Evolutionary conservation across 64 coral and sea anemone genomes (phyloP).

Genomic region (Montipora capricornis): DNA sequence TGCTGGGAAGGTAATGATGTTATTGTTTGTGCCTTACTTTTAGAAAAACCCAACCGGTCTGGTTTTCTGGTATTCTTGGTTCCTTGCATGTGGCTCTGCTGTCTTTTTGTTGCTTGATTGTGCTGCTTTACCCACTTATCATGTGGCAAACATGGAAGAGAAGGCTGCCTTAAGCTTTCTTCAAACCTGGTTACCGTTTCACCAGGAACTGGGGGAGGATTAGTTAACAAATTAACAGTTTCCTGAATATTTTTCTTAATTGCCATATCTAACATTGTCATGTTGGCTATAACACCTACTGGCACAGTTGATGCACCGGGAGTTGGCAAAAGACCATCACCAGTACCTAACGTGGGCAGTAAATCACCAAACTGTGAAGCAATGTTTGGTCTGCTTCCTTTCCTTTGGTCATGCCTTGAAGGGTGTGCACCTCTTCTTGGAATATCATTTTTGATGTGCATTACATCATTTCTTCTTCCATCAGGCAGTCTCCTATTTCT

Average conservation of each 20-base stretch:
- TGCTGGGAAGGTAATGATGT: background rate
- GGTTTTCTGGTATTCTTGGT: background rate
- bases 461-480: background rate
- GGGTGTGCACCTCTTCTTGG: conserved; percentile 12
- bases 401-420: background rate
- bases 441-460: background rate
- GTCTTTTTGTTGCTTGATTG: background rate
- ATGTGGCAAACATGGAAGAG: background rate
- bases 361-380: background rate
- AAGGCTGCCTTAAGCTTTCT: background rate
- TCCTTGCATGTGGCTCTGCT: background rate
- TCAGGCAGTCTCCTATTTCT: background rate
- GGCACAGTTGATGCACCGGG: background rate
- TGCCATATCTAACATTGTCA: background rate
- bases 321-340: background rate
- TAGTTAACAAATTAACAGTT: conserved; percentile 1
- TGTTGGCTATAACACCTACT: background rate
- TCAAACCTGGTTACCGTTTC: background rate
- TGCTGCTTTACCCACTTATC: background rate
- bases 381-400: conserved; percentile 8
- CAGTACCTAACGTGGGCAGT: background rate
- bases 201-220: conserved; percentile 39
- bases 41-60: background rate
- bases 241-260: background rate
- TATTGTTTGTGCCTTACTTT: background rate